Evolutionary conservation across 1,140 invertebrate species (phyloP), one percentile per base, ranked within the genome.

Genomic region (Phymastichus coffea): DNA sequence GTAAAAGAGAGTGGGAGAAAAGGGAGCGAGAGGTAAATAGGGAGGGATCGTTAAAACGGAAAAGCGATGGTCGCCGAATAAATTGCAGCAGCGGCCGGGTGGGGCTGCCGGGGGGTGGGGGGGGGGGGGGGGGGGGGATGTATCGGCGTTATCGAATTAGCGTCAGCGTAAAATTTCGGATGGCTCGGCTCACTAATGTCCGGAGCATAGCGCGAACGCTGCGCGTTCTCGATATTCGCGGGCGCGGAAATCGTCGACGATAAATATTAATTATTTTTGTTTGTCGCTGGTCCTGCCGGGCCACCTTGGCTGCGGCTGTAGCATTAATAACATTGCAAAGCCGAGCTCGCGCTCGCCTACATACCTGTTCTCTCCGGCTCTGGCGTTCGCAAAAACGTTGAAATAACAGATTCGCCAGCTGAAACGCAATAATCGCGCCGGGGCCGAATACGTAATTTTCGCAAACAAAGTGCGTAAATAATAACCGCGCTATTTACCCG

Each of bases 251-350:
- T 79, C 74, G 74, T 73, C 68, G 69, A 78, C 75, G 76, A 80
- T 80, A 80, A 80, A 80, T 80, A 80, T 77, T 79, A 79, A 79
- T 80, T 78, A 80, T 79, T 80, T 80, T 79, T 80, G 76, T 80
- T 80, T 80, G 74, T 74, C 72, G 71, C 71, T 72, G 66, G 68
- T 67, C 70, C 69, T 65, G 12, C 20, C 43, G 26, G 43, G 44
- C 43, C 35, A 33, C 28, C n/a, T n/a, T 67, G 73, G 71, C 62
- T 70, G 66, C 69, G 71, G 72, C 65, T 72, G 68, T 70, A 72
- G 75, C 73, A 80, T 80, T 80, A 78, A 78, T 78, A 80, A 78
- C 76, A 74, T 76, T 77, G 77, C 70, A 74, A 72, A 66, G 61
- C 61, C 63, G 63, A 61, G 64, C 67, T 63, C 59, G 66, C 60